A percentile compares a stretch with the other conserved stretches of the same genome.
These are phyloP conservation scores for Cataglyphis albicans DNA, from an alignment of 2,888 invertebrate species.

Conservation along the genomic window DNA sequence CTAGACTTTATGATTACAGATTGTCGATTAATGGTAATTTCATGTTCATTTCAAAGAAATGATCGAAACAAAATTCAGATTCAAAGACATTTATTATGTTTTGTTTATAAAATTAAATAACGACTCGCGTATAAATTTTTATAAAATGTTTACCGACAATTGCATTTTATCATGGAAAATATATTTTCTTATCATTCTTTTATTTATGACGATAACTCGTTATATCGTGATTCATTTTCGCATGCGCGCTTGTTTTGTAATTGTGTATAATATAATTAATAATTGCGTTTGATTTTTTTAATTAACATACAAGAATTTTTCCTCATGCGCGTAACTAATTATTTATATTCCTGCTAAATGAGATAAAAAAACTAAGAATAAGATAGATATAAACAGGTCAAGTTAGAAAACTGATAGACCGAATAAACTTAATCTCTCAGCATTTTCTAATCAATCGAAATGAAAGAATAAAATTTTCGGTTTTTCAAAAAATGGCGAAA, in stretches of 20 bases:
- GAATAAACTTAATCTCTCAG: background rate
- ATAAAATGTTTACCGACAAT: background rate
- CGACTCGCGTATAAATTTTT: background rate
- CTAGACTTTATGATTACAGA: background rate
- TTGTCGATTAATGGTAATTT: background rate
- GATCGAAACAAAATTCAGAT: background rate
- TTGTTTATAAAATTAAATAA: background rate
- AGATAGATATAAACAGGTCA: background rate
- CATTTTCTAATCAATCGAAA: background rate
- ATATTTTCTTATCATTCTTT: background rate
- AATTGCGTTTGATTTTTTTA: background rate
- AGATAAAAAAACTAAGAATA: background rate
- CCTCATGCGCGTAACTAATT: background rate
- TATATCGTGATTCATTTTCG: background rate
- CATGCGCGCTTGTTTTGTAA: background rate
- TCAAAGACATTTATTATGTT: background rate
- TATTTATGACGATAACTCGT: background rate
- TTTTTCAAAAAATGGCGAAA: background rate
- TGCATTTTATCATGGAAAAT: background rate
- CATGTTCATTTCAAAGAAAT: background rate
- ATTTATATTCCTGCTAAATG: background rate
- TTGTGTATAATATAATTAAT: background rate
- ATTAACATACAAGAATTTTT: background rate
- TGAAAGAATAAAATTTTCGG: conserved; percentile 13
- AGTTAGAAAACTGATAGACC: background rate